Conservation (phyloP, 2,888 invertebrate genomes). For the Anoplius nigerrimus region DNA sequence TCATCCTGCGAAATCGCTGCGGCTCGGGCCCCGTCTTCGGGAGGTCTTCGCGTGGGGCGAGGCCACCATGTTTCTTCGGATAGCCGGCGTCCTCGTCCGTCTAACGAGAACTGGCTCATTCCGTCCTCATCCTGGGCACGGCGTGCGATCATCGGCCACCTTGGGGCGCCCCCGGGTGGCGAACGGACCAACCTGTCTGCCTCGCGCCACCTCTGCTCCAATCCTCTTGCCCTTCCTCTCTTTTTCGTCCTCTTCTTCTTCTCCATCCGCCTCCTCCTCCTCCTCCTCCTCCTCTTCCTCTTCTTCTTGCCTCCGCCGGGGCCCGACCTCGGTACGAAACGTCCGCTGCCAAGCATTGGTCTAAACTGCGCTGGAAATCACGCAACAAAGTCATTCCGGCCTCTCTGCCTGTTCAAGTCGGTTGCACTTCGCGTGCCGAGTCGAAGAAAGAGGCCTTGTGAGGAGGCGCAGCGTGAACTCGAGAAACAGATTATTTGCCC, state of each 20-base stretch:
- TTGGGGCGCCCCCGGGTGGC: slow-evolving; percentile 72
- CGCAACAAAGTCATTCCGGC: no score
- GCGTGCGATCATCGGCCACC: slow-evolving; percentile 70
- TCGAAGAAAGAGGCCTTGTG: no score
- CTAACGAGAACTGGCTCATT: slow-evolving; percentile 29
- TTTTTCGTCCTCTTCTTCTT: slow-evolving; percentile 22
- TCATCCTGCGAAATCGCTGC: slow-evolving; percentile 36
- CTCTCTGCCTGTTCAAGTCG: no score
- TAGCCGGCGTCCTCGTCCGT: slow-evolving; percentile 43
- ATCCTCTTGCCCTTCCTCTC: slow-evolving; percentile 51
- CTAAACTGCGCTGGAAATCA: no score
- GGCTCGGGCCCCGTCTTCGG: slow-evolving; percentile 58
- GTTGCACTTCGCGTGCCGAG: no score
- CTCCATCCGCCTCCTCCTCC: slow-evolving; percentile 13
- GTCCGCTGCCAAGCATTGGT: slow-evolving; percentile 17
- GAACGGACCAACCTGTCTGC: slow-evolving; percentile 71
- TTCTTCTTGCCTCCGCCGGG: not conserved
- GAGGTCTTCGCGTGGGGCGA: slow-evolving; percentile 75
- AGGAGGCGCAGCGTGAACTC: no score
- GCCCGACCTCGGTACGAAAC: not conserved
- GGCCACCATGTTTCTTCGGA: slow-evolving; percentile 72
- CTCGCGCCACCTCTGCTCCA: slow-evolving; percentile 60
- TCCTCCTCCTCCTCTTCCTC: slow-evolving; percentile 16
- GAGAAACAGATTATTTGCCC: no score
- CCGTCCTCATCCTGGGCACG: slow-evolving; percentile 53